phyloP scores from a whole-genome alignment of 1,140 invertebrate species.

The Pogonomyrmex californicus region DNA sequence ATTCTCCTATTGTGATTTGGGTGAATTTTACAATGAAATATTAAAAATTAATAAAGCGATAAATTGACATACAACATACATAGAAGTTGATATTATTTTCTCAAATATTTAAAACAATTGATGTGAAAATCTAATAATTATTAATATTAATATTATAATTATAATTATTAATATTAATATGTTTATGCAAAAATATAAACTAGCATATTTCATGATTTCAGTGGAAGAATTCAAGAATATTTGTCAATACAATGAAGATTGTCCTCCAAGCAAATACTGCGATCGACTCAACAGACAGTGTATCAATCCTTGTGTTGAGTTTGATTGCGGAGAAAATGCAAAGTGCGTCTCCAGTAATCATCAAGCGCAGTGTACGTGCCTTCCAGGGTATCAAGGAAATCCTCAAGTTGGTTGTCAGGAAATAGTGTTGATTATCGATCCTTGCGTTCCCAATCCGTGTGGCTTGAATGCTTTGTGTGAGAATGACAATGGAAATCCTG shows the following conservation, averaged over 20 bases:
- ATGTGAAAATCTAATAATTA: not conserved
- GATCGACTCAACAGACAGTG: slow-evolving; percentile 94
- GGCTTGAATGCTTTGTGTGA: slow-evolving; percentile 94
- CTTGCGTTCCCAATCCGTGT: slow-evolving; percentile 94
- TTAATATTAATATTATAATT: not conserved
- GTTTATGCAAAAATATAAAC: slow-evolving; percentile 1
- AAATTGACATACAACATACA: not conserved
- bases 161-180: not conserved
- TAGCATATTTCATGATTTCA: slow-evolving; percentile 80
- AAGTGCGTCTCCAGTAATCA: slow-evolving; percentile 93
- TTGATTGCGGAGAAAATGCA: slow-evolving; percentile 94
- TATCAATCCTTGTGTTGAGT: slow-evolving; percentile 93
- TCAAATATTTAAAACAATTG: slow-evolving; percentile 37
- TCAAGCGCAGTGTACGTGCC: slow-evolving; percentile 92
- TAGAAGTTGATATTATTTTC: not conserved
- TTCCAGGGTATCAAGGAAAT: slow-evolving; percentile 92
- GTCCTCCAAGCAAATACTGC: slow-evolving; percentile 93
- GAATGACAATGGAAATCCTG: slow-evolving; percentile 94
- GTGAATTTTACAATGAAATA: slow-evolving; percentile 85
- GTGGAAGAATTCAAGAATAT: slow-evolving; percentile 90
- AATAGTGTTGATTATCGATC: slow-evolving; percentile 88
- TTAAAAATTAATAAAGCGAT: slow-evolving; percentile 4
- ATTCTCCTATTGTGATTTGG: slow-evolving; percentile 92
- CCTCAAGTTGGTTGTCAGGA: slow-evolving; percentile 91
- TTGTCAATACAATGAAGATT: slow-evolving; percentile 96